Conservation (phyloP, 2,797 vertebrate genomes). For the Selene dorsalis region DNA sequence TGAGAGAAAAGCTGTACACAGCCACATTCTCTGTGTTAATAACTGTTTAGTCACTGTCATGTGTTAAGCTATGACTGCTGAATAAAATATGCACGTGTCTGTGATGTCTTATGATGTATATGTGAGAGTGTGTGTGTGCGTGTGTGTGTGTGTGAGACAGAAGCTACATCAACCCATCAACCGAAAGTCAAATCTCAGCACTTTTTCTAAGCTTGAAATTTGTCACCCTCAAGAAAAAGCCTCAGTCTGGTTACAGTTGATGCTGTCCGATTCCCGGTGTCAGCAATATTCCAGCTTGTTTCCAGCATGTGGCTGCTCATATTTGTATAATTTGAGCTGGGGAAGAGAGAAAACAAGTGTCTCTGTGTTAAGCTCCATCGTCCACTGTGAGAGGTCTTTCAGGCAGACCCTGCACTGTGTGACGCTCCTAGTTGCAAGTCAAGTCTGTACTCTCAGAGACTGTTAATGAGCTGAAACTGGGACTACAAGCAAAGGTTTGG, state of each 20-base stretch:
- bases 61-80: background rate
- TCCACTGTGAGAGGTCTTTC: constrained; percentile 71
- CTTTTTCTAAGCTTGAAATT: constrained; percentile 70
- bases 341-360: constrained; percentile 62
- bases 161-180: constrained; percentile 33
- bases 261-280: constrained; percentile 52
- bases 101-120: background rate
- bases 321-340: constrained; percentile 58
- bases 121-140: constrained; percentile 20
- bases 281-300: constrained; percentile 65
- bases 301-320: constrained; percentile 61
- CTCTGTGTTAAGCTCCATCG: constrained; percentile 63
- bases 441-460: constrained; percentile 45
- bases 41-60: background rate
- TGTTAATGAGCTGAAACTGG: constrained; percentile 53
- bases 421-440: constrained; percentile 38
- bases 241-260: constrained; percentile 51
- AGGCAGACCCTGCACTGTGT: constrained; percentile 48
- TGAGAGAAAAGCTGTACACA: background rate
- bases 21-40: background rate
- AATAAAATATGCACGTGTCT: background rate
- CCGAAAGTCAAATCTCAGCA: constrained; percentile 67
- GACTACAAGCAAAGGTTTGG: background rate
- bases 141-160: constrained; percentile 21
- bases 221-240: constrained; percentile 72